Evolutionary conservation across 2,113 vertebrate species (phyloP).

Genomic region (Sclerurus mexicanus): DNA sequence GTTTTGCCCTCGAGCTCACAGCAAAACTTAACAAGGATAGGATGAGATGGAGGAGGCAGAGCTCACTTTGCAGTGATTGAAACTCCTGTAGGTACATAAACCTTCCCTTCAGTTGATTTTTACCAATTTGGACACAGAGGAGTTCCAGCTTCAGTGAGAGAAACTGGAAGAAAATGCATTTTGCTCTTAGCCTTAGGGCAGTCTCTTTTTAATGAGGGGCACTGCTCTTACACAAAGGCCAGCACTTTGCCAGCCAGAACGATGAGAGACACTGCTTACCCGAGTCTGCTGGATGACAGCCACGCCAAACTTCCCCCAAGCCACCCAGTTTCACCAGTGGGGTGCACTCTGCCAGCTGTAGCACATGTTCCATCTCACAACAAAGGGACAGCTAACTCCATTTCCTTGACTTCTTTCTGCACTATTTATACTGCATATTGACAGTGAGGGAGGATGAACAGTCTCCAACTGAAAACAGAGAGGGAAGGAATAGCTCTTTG

Average conservation of each 20-base stretch:
- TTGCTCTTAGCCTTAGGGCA: neutral
- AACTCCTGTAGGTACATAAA: neutral
- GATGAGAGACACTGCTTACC: neutral
- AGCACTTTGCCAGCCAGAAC: neutral
- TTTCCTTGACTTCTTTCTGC: neutral
- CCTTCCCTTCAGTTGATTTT: neutral
- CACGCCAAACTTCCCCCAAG: neutral
- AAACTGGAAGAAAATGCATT: neutral
- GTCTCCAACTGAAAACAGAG: neutral
- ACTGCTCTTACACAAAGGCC: neutral
- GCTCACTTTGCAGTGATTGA: fast-evolving
- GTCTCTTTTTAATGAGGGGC: neutral
- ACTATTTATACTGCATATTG: fast-evolving
- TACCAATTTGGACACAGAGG: neutral
- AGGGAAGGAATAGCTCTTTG: neutral
- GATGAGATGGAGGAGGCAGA: neutral
- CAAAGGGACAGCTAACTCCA: neutral
- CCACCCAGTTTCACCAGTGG: neutral
- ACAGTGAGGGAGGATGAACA: neutral
- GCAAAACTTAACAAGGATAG: neutral
- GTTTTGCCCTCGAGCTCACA: neutral
- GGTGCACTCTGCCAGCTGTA: neutral
- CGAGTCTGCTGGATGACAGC: neutral
- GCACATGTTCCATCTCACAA: fast-evolving
- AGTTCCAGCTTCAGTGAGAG: neutral